Evolutionary conservation across 2,113 vertebrate species (phyloP).

Genomic region (Anser brachyrhynchus): DNA sequence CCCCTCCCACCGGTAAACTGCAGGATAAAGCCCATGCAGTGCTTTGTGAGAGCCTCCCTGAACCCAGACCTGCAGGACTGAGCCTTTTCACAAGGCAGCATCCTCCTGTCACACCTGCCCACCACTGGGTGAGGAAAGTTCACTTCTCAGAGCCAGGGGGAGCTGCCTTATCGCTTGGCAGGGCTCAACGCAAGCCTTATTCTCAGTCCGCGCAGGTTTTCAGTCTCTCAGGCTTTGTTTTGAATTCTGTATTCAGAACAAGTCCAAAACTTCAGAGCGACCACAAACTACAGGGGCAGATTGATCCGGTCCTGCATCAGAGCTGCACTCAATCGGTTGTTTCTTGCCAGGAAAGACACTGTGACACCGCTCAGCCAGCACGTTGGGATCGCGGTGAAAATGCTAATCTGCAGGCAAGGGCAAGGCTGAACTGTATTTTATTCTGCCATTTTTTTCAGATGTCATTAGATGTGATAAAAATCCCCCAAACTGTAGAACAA

Average conservation of each 20-base stretch:
- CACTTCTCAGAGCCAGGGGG: slow-evolving; percentile 2
- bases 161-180: slow-evolving; percentile 8
- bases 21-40: not conserved
- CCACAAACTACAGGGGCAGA: not conserved
- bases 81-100: not conserved
- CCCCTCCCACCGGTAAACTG: not conserved
- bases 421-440: not conserved
- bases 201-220: not conserved
- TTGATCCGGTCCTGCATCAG: slow-evolving; percentile 17
- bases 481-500: not conserved
- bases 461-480: not conserved
- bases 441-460: not conserved
- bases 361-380: not conserved
- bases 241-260: slow-evolving; percentile 28
- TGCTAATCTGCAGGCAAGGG: not conserved
- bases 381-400: not conserved
- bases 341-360: not conserved
- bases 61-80: not conserved
- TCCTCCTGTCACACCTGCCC: not conserved
- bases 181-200: not conserved
- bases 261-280: slow-evolving; percentile 34
- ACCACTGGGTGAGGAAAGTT: not conserved
- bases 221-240: slow-evolving; percentile 4
- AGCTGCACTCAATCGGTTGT: not conserved
- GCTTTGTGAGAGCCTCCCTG: not conserved